A percentile compares a stretch with the other conserved stretches of the same genome.
Conservation (phyloP, 2,113 vertebrate genomes). For the Zosterops pallidus region DNA sequence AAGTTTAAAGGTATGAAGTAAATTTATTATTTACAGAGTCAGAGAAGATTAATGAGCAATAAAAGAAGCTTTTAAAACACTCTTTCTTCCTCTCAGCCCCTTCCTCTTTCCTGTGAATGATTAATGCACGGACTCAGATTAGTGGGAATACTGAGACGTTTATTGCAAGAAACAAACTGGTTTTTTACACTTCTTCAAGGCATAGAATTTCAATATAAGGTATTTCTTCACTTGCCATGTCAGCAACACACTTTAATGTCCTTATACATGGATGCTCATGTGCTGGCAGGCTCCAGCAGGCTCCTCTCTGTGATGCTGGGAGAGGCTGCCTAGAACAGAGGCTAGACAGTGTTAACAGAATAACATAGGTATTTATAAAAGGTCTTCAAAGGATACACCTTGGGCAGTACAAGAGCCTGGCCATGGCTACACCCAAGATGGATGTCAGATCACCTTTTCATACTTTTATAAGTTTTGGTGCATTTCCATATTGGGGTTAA, state of each 20-base stretch:
- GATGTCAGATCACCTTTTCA: no score
- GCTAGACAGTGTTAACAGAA: background rate
- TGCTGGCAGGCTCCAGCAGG: background rate
- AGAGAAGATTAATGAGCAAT: background rate
- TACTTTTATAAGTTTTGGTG: no score
- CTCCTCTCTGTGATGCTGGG: background rate
- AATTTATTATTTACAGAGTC: background rate
- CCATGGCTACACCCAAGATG: no score
- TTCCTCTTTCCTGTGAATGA: background rate
- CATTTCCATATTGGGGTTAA: no score
- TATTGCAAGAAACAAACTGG: background rate
- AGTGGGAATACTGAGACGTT: fast-evolving
- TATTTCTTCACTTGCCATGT: background rate
- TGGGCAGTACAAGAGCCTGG: background rate
- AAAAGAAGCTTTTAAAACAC: background rate
- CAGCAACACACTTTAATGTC: background rate
- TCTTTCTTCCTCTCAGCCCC: background rate
- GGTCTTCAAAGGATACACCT: background rate
- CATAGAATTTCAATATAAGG: no score
- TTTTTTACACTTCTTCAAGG: background rate
- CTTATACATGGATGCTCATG: fast-evolving
- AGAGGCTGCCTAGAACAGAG: background rate
- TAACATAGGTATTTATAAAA: background rate
- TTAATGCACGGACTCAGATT: background rate
- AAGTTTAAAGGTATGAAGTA: background rate